Evolutionary conservation across 2,888 invertebrate genomes (phyloP).

Genomic region (Drosophila tanythrix): DNA sequence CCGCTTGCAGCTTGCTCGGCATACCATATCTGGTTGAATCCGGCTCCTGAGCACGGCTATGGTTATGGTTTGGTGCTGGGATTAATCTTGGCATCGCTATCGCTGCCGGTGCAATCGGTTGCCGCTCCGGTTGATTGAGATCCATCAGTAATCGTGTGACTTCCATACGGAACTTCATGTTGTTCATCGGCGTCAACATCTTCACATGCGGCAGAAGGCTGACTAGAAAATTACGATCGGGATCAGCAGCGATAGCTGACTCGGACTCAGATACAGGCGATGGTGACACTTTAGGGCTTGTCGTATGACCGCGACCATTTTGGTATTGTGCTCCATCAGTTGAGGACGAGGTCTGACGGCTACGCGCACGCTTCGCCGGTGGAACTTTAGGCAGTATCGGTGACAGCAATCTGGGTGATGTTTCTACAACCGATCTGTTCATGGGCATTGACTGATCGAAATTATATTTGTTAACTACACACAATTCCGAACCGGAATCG

Average conservation of each 20-base stretch:
- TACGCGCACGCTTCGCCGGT: slow-evolving; percentile 45
- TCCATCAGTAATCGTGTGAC: slow-evolving; percentile 63
- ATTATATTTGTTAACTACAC: slow-evolving; percentile 19
- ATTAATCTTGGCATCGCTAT: slow-evolving; percentile 24
- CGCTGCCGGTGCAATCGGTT: background rate
- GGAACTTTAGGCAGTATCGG: slow-evolving; percentile 35
- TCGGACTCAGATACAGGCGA: background rate
- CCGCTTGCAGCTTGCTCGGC: slow-evolving; percentile 14
- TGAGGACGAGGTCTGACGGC: slow-evolving; percentile 34
- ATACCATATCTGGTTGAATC: slow-evolving; percentile 19
- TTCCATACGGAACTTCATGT: slow-evolving; percentile 66
- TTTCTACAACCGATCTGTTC: slow-evolving; percentile 40
- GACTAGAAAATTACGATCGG: slow-evolving; percentile 66
- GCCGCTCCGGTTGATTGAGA: slow-evolving; percentile 53
- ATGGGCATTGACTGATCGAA: slow-evolving; percentile 18
- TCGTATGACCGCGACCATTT: slow-evolving; percentile 10
- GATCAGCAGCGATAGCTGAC: slow-evolving; percentile 46
- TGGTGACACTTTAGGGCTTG: background rate
- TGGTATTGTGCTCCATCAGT: slow-evolving; percentile 25
- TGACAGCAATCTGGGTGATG: slow-evolving; percentile 45
- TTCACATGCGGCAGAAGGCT: slow-evolving; percentile 70
- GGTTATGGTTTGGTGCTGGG: slow-evolving; percentile 8
- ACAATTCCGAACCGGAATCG: slow-evolving; percentile 35
- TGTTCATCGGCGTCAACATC: slow-evolving; percentile 54
- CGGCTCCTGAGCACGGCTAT: background rate